A percentile compares a stretch with the other conserved stretches of the same genome.
phyloP scores from a whole-genome alignment of 2,888 invertebrate species.

The Corythucha ciliata region DNA sequence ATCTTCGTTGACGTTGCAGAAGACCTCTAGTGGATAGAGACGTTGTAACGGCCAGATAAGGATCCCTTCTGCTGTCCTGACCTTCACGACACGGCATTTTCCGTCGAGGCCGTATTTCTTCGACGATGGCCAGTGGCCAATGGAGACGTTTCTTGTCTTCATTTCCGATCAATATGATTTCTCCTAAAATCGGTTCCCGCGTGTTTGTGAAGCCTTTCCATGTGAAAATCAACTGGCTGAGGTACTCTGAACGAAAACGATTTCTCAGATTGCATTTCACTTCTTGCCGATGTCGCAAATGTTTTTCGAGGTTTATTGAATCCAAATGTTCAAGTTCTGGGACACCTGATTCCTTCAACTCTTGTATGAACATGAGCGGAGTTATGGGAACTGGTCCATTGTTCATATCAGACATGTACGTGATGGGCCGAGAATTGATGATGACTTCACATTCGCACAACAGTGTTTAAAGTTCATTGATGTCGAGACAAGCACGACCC shows the following conservation, averaged over 20 bases:
- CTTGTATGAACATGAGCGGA: slow-evolving; percentile 35
- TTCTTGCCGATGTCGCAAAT: slow-evolving; percentile 11
- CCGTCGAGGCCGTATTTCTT: slow-evolving; percentile 8
- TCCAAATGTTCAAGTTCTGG: slow-evolving; percentile 18
- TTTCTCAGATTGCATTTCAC: slow-evolving; percentile 5
- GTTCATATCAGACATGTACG: slow-evolving; percentile 7
- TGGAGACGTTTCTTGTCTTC: slow-evolving; percentile 12
- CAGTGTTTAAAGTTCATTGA: slow-evolving; percentile 23
- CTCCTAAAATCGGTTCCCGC: neutral
- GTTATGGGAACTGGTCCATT: slow-evolving; percentile 32
- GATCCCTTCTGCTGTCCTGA: slow-evolving; percentile 15
- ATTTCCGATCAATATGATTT: slow-evolving; percentile 18
- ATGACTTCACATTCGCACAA: slow-evolving; percentile 26
- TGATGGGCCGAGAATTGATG: slow-evolving; percentile 19
- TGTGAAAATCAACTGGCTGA: neutral
- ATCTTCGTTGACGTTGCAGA: no score
- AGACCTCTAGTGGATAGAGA: slow-evolving; percentile 11
- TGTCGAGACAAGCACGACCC: slow-evolving; percentile 17
- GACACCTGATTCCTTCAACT: slow-evolving; percentile 10
- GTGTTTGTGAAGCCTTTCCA: neutral
- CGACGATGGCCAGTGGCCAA: slow-evolving; percentile 23
- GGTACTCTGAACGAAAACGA: slow-evolving; percentile 13
- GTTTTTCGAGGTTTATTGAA: slow-evolving; percentile 5
- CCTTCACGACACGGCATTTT: slow-evolving; percentile 1
- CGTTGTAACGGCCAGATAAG: slow-evolving; percentile 11